Base-by-base conservation (phyloP, 2,113 vertebrate species). In the Oncorhynchus tshawytscha region DNA sequence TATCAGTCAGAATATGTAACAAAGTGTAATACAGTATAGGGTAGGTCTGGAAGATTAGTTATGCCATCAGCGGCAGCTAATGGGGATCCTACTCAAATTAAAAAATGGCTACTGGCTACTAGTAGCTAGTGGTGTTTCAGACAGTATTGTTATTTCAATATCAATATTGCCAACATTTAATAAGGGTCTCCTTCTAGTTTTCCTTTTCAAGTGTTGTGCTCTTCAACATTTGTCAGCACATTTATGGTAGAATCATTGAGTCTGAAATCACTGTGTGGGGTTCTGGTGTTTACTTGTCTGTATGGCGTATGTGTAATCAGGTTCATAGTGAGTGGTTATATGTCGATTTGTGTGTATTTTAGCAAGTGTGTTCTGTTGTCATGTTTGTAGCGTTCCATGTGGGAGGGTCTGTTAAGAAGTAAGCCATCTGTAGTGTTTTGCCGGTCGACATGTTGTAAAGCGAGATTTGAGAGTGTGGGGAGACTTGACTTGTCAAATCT, bases 401-500 rank as follows among this genome's bases (percentile, higher is more conserved):
- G 94, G 90, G 92, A 92, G 92, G 91, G 91, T 92, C 92, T 94
- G 93, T 85, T 87, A 93, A 93, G 91, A 93, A 92, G 92, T 88
- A 91, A 91, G 94, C 94, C 94, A 94, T 94, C 94, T 94, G 94
- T 93, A 94, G 91, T 93, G 91, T 92, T 93, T 91, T 84, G 87
- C 78, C 76, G 89, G 90, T 91, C 88, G 91, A 91, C 93, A 94
- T 93, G 91, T 90, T 94, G 93, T 92, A 91, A 93, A 91, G 90
- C 84, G 91, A 85, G 91, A 93, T 92, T 93, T 86, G 89, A 91
- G 90, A 91, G 90, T 93, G 93, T 93, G 91, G 90, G 88, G 91
- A 92, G 93, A 92, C 90, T 94, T 92, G 91, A 94, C 93, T 94
- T 92, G 92, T 94, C 93, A 93, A 93, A 93, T 94, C 91, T 94